phyloP scores from a whole-genome alignment of 2,797 vertebrate species.

The Podarcis siculus region DNA sequence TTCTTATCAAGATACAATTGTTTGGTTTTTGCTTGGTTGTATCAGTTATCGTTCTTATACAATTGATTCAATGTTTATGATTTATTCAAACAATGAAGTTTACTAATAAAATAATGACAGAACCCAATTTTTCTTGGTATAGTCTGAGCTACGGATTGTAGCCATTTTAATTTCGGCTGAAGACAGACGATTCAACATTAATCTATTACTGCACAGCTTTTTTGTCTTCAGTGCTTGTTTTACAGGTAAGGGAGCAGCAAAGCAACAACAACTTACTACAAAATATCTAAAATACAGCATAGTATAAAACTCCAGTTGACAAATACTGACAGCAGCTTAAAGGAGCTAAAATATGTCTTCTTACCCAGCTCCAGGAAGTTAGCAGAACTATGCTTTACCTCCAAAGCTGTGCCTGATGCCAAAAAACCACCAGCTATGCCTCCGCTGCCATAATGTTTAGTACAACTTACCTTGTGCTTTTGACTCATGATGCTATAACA shows the following conservation, averaged over 20 bases:
- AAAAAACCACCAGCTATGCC: background rate
- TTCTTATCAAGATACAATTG: no score
- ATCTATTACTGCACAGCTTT: slow-evolving; percentile 81
- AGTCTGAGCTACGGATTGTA: background rate
- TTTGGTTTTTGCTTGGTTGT: no score
- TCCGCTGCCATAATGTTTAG: background rate
- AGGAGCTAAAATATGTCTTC: background rate
- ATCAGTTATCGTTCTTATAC: no score
- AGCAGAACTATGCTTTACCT: background rate
- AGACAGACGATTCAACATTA: slow-evolving; percentile 60
- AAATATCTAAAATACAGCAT: background rate
- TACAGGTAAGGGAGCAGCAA: slow-evolving; percentile 43
- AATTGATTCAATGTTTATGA: no score
- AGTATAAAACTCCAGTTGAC: background rate
- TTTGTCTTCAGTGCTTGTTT: slow-evolving; percentile 70
- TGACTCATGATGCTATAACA: background rate
- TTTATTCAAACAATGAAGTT: no score
- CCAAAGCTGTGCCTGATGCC: background rate
- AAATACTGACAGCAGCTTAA: background rate
- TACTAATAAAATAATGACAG: background rate
- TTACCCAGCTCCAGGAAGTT: no score
- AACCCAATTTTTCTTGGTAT: background rate
- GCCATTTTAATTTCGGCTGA: background rate
- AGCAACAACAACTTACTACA: background rate
- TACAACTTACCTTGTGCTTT: background rate